Evolutionary conservation across 2,888 invertebrate genomes (phyloP).

Genomic region (Lithophane socia): DNA sequence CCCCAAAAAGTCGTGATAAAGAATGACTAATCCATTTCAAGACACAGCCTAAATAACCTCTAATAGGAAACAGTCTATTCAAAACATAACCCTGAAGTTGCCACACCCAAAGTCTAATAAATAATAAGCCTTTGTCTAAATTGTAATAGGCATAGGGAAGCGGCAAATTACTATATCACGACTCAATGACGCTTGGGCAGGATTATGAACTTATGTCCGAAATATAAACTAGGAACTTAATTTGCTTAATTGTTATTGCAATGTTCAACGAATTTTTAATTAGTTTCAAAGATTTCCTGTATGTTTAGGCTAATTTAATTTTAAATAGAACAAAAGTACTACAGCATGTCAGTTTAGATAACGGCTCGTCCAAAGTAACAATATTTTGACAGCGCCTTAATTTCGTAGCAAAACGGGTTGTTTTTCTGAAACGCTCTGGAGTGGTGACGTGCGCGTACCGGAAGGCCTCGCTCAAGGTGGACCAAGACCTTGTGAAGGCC

Average conservation of each 20-base stretch:
- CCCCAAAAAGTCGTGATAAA: neutral
- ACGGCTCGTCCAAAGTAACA: neutral
- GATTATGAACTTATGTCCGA: neutral
- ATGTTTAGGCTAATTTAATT: conserved; percentile 7
- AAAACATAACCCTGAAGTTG: conserved; percentile 3
- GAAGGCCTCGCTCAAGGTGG: no score
- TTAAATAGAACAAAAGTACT: neutral
- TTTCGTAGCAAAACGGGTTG: neutral
- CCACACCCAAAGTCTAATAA: neutral
- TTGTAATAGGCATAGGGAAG: neutral
- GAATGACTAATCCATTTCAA: neutral
- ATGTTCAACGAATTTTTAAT: conserved; percentile 31
- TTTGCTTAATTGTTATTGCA: conserved; percentile 21
- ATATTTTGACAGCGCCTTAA: neutral
- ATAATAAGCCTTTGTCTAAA: conserved; percentile 30
- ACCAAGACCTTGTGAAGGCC: neutral
- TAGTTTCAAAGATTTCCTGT: conserved; percentile 20
- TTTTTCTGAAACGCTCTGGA: neutral
- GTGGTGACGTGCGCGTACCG: neutral
- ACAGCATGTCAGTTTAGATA: neutral
- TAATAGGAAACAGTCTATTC: neutral
- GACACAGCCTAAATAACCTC: neutral
- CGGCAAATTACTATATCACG: conserved; percentile 18
- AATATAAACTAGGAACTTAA: conserved; percentile 38
- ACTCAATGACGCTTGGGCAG: neutral